phyloP scores from a whole-genome alignment of 2,113 vertebrate species.

The Forbesichthys papilliferus region DNA sequence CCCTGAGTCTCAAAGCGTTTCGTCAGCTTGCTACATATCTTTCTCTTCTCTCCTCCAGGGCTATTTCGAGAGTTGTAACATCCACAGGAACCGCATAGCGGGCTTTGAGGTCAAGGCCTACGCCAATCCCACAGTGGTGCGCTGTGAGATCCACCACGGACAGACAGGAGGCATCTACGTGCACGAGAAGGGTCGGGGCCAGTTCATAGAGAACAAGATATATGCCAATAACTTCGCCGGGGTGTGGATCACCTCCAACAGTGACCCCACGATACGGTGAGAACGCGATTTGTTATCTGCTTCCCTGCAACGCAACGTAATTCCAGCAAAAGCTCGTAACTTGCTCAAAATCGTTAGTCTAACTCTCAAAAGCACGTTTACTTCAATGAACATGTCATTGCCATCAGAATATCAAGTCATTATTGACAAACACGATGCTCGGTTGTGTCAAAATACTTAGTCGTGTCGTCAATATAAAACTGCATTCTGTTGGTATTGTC shows the following conservation, averaged over 20 bases:
- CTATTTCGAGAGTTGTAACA: conserved; percentile 81
- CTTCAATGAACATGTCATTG: too few relatives aligned
- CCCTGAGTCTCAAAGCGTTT: neutral
- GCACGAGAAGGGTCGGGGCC: conserved; percentile 97
- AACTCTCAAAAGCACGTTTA: too few relatives aligned
- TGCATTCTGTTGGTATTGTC: too few relatives aligned
- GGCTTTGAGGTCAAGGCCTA: conserved; percentile 99
- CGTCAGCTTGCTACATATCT: neutral
- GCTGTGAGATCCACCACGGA: conserved; percentile 98
- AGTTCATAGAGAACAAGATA: conserved; percentile 99
- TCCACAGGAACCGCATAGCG: conserved; percentile 97
- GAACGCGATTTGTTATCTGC: neutral
- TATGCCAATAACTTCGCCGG: conserved; percentile 99
- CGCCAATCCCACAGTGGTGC: conserved; percentile 96
- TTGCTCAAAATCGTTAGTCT: too few relatives aligned
- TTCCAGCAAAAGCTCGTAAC: too few relatives aligned
- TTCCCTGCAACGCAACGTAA: too few relatives aligned
- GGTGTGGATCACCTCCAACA: conserved; percentile 99
- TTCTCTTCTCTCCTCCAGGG: conserved; percentile 49
- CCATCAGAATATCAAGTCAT: too few relatives aligned
- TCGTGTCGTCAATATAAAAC: too few relatives aligned
- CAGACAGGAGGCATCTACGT: conserved; percentile 99
- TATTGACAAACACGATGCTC: too few relatives aligned
- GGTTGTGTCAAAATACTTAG: too few relatives aligned
- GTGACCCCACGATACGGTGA: conserved; percentile 98